Conservation (phyloP, 1,140 invertebrate genomes). For the Ips nitidus region DNA sequence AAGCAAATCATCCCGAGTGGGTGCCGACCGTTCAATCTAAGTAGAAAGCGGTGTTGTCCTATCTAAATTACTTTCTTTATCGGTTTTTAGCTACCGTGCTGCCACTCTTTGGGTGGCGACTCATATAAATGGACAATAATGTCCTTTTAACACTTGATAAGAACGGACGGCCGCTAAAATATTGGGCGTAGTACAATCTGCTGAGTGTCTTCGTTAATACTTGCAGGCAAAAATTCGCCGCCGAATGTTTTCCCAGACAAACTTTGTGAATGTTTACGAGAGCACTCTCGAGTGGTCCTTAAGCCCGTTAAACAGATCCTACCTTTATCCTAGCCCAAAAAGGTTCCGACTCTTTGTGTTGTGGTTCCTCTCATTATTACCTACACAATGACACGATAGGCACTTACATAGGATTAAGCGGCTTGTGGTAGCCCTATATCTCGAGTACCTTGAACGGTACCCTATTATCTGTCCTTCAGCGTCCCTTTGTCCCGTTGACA, state of each 20-base stretch:
- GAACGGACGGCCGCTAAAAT: conserved; percentile 29
- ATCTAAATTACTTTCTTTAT: conserved; percentile 40
- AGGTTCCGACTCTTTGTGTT: conserved; percentile 17
- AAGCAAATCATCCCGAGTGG: conserved; percentile 22
- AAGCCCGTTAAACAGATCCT: conserved; percentile 29
- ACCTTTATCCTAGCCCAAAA: conserved; percentile 11
- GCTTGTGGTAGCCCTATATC: conserved; percentile 30
- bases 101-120: conserved; percentile 42
- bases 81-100: conserved; percentile 40
- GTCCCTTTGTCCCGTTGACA: conserved; percentile 24
- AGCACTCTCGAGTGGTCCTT: conserved; percentile 6
- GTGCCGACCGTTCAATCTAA: conserved; percentile 33
- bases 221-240: not conserved
- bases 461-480: conserved; percentile 32
- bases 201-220: not conserved
- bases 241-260: conserved; percentile 4
- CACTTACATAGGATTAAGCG: conserved; percentile 32
- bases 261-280: conserved; percentile 1
- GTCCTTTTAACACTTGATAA: conserved; percentile 42
- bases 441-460: conserved; percentile 27
- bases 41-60: conserved; percentile 39
- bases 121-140: conserved; percentile 43
- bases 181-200: conserved; percentile 12
- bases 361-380: conserved; percentile 32
- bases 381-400: conserved; percentile 28